phyloP scores from a whole-genome alignment of 2,888 invertebrate species.

The Nephrotoma guestfalica region DNA sequence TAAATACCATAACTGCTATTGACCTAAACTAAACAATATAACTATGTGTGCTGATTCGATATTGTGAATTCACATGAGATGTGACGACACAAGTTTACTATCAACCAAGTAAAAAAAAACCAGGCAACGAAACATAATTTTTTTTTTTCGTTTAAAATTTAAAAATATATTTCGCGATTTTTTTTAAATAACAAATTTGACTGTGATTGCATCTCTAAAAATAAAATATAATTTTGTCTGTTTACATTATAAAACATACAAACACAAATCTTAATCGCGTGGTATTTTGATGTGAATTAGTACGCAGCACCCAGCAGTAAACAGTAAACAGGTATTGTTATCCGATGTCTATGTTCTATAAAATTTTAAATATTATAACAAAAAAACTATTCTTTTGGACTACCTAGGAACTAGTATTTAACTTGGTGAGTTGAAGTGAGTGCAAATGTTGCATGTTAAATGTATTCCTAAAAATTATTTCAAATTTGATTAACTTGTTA shows the following conservation, averaged over 20 bases:
- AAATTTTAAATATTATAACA: too few relatives aligned
- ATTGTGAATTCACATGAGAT: neutral
- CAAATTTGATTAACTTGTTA: neutral
- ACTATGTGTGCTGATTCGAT: neutral
- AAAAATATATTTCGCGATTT: neutral
- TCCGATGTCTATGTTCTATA: too few relatives aligned
- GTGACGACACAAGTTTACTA: neutral
- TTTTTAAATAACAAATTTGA: neutral
- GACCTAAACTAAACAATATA: neutral
- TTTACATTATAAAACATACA: neutral
- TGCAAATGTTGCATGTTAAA: neutral
- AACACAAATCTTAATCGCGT: neutral
- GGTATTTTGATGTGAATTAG: neutral
- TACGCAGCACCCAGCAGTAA: neutral
- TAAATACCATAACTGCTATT: neutral
- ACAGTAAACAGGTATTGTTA: too few relatives aligned
- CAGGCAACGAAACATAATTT: neutral
- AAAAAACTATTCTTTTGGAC: too few relatives aligned
- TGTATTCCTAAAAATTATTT: neutral
- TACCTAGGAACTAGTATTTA: too few relatives aligned
- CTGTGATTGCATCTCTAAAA: neutral
- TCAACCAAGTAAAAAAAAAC: neutral
- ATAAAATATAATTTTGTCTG: neutral
- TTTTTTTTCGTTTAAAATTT: neutral
- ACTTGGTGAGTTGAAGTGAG: too few relatives aligned